phyloP scores from a whole-genome alignment of 2,113 vertebrate genomes.

The Leptocoma aspasia region DNA sequence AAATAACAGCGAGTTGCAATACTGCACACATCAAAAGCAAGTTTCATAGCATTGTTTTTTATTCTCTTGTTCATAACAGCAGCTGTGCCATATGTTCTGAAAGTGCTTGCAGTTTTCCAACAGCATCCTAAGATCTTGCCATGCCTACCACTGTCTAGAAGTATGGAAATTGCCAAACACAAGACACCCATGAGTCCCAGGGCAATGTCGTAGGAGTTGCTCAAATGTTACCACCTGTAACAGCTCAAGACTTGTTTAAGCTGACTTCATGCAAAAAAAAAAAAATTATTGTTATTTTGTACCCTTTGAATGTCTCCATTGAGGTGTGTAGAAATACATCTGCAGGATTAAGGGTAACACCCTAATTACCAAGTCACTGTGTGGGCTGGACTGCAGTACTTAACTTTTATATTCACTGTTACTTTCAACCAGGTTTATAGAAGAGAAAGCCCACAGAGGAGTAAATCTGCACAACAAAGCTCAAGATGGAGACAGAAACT shows the following conservation, averaged over 20 bases:
- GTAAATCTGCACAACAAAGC: not conserved
- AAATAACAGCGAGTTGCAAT: not conserved
- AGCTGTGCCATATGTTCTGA: not conserved
- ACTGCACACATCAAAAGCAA: slow-evolving; percentile 7
- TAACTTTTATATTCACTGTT: not conserved
- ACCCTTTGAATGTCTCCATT: not conserved
- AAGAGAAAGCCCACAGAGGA: not conserved
- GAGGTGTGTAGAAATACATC: not conserved
- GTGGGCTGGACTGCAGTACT: not conserved
- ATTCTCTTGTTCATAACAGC: not conserved
- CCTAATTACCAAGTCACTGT: not conserved
- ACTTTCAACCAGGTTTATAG: not conserved
- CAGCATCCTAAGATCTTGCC: not conserved
- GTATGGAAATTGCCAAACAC: not conserved
- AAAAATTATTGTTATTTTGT: not conserved
- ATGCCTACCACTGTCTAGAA: not conserved
- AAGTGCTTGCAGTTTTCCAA: not conserved
- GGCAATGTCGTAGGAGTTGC: not conserved
- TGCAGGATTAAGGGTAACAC: not conserved
- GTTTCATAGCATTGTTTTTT: not conserved
- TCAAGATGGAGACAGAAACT: not conserved
- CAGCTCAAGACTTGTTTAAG: not conserved
- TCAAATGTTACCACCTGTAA: not conserved
- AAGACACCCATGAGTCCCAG: not conserved
- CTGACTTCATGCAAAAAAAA: not conserved